phyloP scores from a whole-genome alignment of 2,797 vertebrate species.

The Microcaecilia unicolor region DNA sequence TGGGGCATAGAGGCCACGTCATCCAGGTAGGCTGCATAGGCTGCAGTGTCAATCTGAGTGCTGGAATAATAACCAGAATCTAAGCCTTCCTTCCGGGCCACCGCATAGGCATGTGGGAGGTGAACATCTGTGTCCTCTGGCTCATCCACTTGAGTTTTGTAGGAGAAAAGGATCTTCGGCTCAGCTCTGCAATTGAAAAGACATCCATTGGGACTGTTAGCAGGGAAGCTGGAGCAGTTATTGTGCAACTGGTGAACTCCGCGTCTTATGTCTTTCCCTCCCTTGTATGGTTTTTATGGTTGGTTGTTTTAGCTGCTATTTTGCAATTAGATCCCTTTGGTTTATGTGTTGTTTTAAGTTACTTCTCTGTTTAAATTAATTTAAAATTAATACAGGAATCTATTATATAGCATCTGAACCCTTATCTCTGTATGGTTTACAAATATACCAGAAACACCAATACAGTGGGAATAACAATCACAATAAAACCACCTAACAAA shows the following conservation, averaged over 20 bases:
- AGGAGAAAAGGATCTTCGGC: conserved; percentile 97
- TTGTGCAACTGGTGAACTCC: neutral
- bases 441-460: no score
- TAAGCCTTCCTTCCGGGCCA: conserved; percentile 69
- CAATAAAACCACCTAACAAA: no score
- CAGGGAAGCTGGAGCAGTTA: neutral
- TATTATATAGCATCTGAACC: no score
- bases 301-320: no score
- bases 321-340: no score
- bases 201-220: neutral
- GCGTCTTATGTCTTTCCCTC: no score
- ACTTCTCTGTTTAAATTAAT: no score
- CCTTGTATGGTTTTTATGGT: no score
- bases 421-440: no score
- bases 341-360: no score
- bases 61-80: conserved; percentile 79
- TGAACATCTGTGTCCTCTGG: conserved; percentile 85
- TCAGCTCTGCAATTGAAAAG: conserved; percentile 66
- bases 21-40: conserved; percentile 79
- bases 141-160: conserved; percentile 96
- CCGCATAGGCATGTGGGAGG: conserved; percentile 77
- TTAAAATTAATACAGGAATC: no score
- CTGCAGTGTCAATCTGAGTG: conserved; percentile 85
- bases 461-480: no score
- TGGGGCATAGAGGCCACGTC: conserved; percentile 83